These are phyloP conservation scores for Argyrosomus regius DNA, from an alignment of 2,797 vertebrate species.

Conservation along the genomic window DNA sequence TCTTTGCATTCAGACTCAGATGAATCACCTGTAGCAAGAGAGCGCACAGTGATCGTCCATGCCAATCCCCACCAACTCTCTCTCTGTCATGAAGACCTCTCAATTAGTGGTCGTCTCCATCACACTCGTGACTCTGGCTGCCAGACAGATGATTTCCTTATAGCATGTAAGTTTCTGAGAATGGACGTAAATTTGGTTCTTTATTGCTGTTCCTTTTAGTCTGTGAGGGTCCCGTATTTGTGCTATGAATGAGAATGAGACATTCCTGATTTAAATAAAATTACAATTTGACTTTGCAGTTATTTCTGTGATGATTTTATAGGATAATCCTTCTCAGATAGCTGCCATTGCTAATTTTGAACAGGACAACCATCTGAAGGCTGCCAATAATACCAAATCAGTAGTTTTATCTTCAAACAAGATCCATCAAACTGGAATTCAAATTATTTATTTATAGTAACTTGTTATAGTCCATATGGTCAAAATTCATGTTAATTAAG, in stretches of 20 bases:
- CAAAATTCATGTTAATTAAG: constrained; percentile 21
- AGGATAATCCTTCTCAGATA: constrained; percentile 21
- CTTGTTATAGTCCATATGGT: not conserved
- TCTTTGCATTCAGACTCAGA: constrained; percentile 93
- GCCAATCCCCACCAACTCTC: constrained; percentile 92
- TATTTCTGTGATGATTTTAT: constrained; percentile 28
- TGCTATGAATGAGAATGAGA: not conserved
- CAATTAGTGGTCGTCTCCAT: constrained; percentile 89
- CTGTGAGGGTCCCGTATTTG: constrained; percentile 13
- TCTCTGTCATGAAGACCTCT: constrained; percentile 87
- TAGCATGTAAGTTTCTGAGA: constrained; percentile 84
- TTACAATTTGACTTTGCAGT: constrained; percentile 6
- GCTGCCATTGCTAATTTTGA: constrained; percentile 25
- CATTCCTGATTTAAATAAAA: constrained; percentile 1
- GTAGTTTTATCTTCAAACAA: constrained; percentile 32
- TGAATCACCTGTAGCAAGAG: constrained; percentile 97
- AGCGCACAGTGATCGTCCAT: constrained; percentile 96
- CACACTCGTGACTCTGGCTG: constrained; percentile 98
- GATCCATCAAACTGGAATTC: constrained; percentile 19
- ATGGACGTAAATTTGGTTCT: constrained; percentile 37
- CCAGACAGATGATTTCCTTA: constrained; percentile 98
- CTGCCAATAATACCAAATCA: constrained; percentile 29
- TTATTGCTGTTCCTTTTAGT: constrained; percentile 24
- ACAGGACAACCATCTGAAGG: constrained; percentile 22
- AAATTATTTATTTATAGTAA: constrained; percentile 10